Percentiles rank a stretch among this genome's conserved stretches.
These are phyloP conservation scores for Spheniscus humboldti DNA, from an alignment of 2,797 vertebrate genomes.

Conservation along the genomic window DNA sequence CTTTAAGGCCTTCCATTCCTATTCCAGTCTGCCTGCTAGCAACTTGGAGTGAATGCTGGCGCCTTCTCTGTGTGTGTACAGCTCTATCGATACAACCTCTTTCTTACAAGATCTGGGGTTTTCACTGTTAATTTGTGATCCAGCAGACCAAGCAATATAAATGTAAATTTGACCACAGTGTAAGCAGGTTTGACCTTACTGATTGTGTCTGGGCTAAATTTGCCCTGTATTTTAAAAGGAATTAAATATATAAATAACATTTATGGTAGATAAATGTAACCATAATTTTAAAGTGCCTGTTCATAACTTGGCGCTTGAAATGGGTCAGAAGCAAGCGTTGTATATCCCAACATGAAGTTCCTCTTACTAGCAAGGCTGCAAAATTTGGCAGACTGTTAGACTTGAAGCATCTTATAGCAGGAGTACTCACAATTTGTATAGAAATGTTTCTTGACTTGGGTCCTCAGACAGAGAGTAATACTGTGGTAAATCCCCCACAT, in stretches of 20 bases:
- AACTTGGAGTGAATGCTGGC: not conserved
- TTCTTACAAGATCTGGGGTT: not conserved
- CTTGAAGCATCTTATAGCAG: not conserved
- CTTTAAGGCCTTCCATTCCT: not conserved
- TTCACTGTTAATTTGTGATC: not conserved
- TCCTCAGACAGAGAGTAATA: not conserved
- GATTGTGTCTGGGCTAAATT: not conserved
- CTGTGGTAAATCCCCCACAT: not conserved
- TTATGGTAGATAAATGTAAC: not conserved
- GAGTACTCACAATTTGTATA: not conserved
- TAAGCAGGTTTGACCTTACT: not conserved
- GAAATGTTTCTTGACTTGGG: not conserved
- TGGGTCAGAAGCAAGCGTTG: not conserved
- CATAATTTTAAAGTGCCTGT: not conserved
- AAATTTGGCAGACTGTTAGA: not conserved
- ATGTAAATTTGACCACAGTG: not conserved
- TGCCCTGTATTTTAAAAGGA: not conserved
- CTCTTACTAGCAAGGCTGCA: not conserved
- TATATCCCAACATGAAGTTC: not conserved
- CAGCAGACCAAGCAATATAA: not conserved
- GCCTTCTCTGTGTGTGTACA: not conserved
- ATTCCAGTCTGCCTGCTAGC: not conserved
- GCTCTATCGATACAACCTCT: not conserved
- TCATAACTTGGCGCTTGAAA: not conserved
- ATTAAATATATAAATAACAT: not conserved